These are phyloP conservation scores for Carassius auratus DNA, from an alignment of 2,113 vertebrate species.

Conservation along the genomic window DNA sequence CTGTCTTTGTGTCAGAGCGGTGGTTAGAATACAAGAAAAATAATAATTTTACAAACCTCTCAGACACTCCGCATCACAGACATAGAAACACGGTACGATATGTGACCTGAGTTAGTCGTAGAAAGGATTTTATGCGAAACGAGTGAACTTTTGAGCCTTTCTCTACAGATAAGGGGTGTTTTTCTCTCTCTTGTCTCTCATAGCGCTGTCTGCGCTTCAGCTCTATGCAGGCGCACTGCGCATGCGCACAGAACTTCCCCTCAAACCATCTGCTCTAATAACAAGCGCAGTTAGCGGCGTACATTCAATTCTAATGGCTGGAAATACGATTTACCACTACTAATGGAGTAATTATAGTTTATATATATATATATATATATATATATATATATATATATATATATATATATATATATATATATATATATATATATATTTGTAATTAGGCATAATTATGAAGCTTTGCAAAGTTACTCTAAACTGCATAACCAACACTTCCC, in stretches of 20 bases:
- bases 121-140: slow-evolving; percentile 28
- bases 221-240: slow-evolving; percentile 30
- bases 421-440: neutral
- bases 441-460: neutral
- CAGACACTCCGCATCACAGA: slow-evolving; percentile 51
- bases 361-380: no score
- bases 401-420: no score
- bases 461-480: neutral
- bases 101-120: slow-evolving; percentile 20
- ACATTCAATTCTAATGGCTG: neutral
- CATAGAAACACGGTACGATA: slow-evolving; percentile 31
- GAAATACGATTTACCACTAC: neutral
- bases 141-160: slow-evolving; percentile 55
- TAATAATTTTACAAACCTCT: slow-evolving; percentile 58
- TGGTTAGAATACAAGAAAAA: slow-evolving; percentile 44
- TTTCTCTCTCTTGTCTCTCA: slow-evolving; percentile 49
- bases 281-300: slow-evolving; percentile 9
- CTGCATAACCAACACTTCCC: neutral
- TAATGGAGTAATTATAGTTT: neutral
- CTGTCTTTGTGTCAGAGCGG: slow-evolving; percentile 56
- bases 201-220: slow-evolving; percentile 54
- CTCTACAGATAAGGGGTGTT: slow-evolving; percentile 44
- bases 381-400: no score
- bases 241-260: slow-evolving; percentile 59
- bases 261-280: slow-evolving; percentile 33